phyloP scores from a whole-genome alignment of 2,888 invertebrate genomes.

The Sinohyriopsis cumingii region DNA sequence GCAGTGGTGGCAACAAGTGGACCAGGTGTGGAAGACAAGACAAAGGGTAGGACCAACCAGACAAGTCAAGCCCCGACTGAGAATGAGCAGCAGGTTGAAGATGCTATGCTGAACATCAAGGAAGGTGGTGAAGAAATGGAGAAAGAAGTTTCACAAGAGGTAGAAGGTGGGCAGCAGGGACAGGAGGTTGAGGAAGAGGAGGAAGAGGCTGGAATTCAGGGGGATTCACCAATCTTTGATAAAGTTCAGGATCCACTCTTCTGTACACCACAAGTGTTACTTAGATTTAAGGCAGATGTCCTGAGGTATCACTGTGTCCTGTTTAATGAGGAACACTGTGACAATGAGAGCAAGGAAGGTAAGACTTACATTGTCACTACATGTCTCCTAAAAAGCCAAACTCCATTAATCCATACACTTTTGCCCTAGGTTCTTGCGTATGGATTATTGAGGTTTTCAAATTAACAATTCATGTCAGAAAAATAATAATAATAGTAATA shows the following conservation, averaged over 20 bases:
- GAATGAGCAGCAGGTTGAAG: too few species aligned
- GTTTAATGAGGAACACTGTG: slow-evolving; percentile 59
- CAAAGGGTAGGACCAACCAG: too few species aligned
- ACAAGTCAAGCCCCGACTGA: too few species aligned
- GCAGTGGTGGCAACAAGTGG: too few species aligned
- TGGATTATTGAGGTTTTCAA: too few species aligned
- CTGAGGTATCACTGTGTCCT: slow-evolving; percentile 61
- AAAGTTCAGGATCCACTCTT: slow-evolving; percentile 23
- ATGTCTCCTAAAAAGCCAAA: background rate
- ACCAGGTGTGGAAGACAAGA: too few species aligned
- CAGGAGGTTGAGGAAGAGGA: slow-evolving; percentile 12
- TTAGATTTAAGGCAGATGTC: slow-evolving; percentile 59
- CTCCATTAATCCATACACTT: too few species aligned
- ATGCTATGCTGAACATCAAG: background rate
- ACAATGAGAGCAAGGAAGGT: slow-evolving; percentile 42
- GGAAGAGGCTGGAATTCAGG: slow-evolving; percentile 1
- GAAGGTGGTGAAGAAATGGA: slow-evolving; percentile 3
- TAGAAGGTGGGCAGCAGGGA: background rate
- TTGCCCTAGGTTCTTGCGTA: too few species aligned
- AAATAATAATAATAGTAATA: too few species aligned
- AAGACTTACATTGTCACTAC: slow-evolving; percentile 3
- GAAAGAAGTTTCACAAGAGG: background rate
- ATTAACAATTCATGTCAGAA: too few species aligned
- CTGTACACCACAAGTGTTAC: slow-evolving; percentile 54
- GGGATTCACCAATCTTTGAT: background rate